These are phyloP conservation scores for Dynastes hyllus DNA, from an alignment of 2,888 invertebrate species.

Conservation along the genomic window DNA sequence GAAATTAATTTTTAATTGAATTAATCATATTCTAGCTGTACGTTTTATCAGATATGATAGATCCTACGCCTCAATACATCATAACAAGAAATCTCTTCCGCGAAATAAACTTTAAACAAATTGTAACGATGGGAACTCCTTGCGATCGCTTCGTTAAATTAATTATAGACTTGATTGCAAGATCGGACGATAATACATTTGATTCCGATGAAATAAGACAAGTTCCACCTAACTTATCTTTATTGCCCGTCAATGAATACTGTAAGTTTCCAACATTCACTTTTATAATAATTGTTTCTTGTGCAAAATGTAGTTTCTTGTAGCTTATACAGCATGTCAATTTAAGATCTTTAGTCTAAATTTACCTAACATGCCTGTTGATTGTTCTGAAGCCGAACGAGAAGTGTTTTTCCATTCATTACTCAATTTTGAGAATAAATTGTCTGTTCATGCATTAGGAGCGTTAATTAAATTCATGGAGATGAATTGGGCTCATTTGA, in stretches of 20 bases:
- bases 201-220: conserved; percentile 62
- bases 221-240: conserved; percentile 72
- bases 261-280: conserved; percentile 69
- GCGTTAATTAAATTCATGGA: conserved; percentile 83
- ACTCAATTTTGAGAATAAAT: conserved; percentile 77
- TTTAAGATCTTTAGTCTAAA: conserved; percentile 74
- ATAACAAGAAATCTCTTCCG: conserved; percentile 75
- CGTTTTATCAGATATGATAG: conserved; percentile 80
- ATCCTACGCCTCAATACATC: conserved; percentile 77
- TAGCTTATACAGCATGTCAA: conserved; percentile 76
- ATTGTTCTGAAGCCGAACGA: conserved; percentile 74
- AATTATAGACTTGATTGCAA: conserved; percentile 60
- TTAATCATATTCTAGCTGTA: conserved; percentile 71
- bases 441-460: conserved; percentile 82
- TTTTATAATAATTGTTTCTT: background rate
- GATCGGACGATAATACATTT: conserved; percentile 56
- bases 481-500: conserved; percentile 73
- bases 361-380: conserved; percentile 70
- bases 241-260: conserved; percentile 76
- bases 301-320: conserved; percentile 42
- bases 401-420: conserved; percentile 76
- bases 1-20: too few species aligned
- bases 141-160: conserved; percentile 72
- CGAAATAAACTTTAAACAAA: conserved; percentile 76
- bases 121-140: conserved; percentile 74